Evolutionary conservation across 2,888 invertebrate genomes (phyloP), one percentile per base, ranked within the genome.

Genomic region (Atethmia centrago): DNA sequence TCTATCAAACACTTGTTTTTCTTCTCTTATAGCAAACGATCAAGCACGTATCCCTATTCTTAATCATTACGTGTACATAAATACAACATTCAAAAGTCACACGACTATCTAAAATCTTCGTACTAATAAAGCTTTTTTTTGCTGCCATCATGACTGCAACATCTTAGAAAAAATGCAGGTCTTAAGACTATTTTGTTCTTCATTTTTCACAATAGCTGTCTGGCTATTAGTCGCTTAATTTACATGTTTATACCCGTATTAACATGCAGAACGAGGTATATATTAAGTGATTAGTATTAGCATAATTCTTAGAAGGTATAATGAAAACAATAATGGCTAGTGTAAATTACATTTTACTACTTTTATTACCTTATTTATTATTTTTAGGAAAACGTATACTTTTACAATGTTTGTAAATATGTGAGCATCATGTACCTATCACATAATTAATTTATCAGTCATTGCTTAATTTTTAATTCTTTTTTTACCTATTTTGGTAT

Each of bases 241-340:
- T 42, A 68, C 68, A 74, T 58, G 49, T 77, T 45, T 58, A 74
- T 58, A 8, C 25, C 45, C 31, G 9, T 58, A 45, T 74, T 67
- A 58, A 58, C 56, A 77, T 51, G 56, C 25, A 42, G 14, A 49
- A 77, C 16, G 56, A 28, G 25, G 31, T 16, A n/a, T 9, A 25
- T 67, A 74, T 67, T 55, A 74, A 80, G 78, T 74, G 74, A 78
- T 74, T 67, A 59, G 67, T 49, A 78, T 68, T 74, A 49, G 16
- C 68, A 77, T 68, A 67, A 45, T 74, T 77, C 68, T 56, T 58
- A 56, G 40, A 56, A 28, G 19, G 12, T 49, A 16, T 7, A 49
- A 80, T 59, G 49, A 21, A 45, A 74, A 68, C 63, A 51, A 51
- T 67, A 80, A 80, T 53, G 56, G 58, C 53, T 42, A 21, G 31